These are phyloP conservation scores for Campoplex nolae DNA, from an alignment of 2,888 invertebrate species.

Conservation along the genomic window DNA sequence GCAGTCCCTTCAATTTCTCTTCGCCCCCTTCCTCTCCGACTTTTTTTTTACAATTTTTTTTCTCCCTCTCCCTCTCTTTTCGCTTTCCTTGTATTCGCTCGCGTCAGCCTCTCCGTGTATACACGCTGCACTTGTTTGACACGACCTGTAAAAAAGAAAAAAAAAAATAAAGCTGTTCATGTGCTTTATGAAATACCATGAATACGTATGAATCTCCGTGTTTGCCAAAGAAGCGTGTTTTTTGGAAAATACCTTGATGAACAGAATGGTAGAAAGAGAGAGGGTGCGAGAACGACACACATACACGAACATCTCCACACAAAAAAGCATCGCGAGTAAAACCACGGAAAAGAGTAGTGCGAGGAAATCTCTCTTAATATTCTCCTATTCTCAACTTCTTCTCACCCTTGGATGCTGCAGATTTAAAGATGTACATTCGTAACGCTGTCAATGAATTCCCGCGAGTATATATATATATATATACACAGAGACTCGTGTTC, in stretches of 20 bases:
- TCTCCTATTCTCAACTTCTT: slow-evolving; percentile 13
- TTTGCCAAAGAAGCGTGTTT: slow-evolving; percentile 43
- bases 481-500: neutral
- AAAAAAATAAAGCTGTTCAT: slow-evolving; percentile 46
- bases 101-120: slow-evolving; percentile 51
- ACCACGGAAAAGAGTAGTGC: slow-evolving; percentile 6
- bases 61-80: slow-evolving; percentile 26
- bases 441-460: slow-evolving; percentile 7
- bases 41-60: slow-evolving; percentile 19
- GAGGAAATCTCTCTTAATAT: slow-evolving; percentile 35
- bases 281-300: slow-evolving; percentile 11
- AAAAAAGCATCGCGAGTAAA: neutral
- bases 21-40: neutral
- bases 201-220: slow-evolving; percentile 63
- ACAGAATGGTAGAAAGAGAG: neutral
- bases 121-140: slow-evolving; percentile 45
- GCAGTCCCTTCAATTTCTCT: slow-evolving; percentile 52
- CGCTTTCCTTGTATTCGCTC: slow-evolving; percentile 38
- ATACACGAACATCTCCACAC: slow-evolving; percentile 37
- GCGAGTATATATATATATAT: neutral
- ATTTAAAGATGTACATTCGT: slow-evolving; percentile 11
- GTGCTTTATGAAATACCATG: slow-evolving; percentile 59
- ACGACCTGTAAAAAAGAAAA: neutral
- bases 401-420: neutral
- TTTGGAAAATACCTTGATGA: slow-evolving; percentile 65